Percentiles rank a stretch among this genome's conserved stretches.
Conservation (phyloP, 2,888 invertebrate genomes). For the Nasonovia ribisnigri region DNA sequence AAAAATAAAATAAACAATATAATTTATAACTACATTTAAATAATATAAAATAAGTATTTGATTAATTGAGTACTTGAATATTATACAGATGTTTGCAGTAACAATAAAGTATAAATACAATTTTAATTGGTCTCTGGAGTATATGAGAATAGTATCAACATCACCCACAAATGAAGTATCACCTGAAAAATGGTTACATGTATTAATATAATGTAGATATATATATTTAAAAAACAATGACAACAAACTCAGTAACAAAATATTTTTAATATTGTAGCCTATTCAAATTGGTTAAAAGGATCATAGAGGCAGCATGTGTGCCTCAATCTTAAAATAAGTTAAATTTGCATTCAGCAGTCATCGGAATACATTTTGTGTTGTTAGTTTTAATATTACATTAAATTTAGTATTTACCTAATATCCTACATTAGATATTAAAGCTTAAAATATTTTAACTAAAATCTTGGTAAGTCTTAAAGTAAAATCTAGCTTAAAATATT, state of each 20-base stretch:
- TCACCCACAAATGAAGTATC: constrained; percentile 86
- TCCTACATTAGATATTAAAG: background rate
- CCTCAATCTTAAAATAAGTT: no score
- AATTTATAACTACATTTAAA: background rate
- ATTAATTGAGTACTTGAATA: background rate
- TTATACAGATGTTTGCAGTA: background rate
- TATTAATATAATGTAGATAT: background rate
- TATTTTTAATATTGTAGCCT: background rate
- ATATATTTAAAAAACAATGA: background rate
- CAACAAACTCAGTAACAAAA: background rate
- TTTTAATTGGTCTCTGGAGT: constrained; percentile 73
- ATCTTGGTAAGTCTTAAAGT: no score
- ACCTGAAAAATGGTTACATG: constrained; percentile 72
- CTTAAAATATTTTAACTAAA: background rate
- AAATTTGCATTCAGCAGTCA: no score
- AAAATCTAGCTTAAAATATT: no score
- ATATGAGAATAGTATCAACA: constrained; percentile 83
- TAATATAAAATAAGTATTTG: background rate
- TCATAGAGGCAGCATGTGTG: background rate
- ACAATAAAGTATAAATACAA: background rate
- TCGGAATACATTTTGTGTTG: background rate
- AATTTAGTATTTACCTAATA: background rate
- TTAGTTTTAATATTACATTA: background rate
- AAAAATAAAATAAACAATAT: constrained; percentile 26
- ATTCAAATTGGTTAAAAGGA: background rate